A percentile compares a stretch with the other conserved stretches of the same genome.
phyloP scores from a whole-genome alignment of 2,113 vertebrate genomes.

The Taxidea taxus region DNA sequence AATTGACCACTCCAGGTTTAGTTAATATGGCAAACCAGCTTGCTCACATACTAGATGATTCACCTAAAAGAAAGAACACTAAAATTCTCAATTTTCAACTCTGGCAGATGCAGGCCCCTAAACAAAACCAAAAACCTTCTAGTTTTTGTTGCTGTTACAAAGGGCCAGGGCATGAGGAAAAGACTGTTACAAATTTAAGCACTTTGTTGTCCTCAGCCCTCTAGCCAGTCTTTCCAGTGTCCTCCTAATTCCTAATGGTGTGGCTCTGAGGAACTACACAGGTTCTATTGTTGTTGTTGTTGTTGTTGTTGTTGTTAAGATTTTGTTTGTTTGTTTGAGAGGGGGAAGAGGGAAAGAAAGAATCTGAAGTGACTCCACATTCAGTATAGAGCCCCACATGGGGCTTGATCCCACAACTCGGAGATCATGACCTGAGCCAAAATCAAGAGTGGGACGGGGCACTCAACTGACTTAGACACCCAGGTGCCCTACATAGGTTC shows the following conservation, averaged over 20 bases:
- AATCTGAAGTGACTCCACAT: neutral
- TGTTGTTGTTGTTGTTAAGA: neutral
- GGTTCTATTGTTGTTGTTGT: too few species aligned
- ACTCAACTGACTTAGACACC: neutral
- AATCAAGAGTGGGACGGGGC: neutral
- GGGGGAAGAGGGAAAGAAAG: neutral
- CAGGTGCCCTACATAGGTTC: neutral
- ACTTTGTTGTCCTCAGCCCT: neutral
- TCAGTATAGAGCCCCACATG: neutral
- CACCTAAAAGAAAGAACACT: neutral
- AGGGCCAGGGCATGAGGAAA: too few species aligned
- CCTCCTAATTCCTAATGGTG: neutral
- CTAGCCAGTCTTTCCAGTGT: neutral
- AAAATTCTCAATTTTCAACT: neutral
- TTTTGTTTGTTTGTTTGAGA: neutral
- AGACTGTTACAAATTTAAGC: neutral
- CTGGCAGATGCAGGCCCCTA: neutral
- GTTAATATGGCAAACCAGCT: neutral
- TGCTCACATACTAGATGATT: neutral
- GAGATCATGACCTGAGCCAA: neutral
- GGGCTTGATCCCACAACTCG: neutral
- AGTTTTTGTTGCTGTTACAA: neutral
- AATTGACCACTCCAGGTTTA: neutral
- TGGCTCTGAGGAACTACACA: neutral
- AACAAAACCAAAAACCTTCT: neutral